Evolutionary conservation across 64 coral and sea anemone genomes (phyloP), one percentile per base, ranked within the genome.

Genomic region (Porites australiensis): DNA sequence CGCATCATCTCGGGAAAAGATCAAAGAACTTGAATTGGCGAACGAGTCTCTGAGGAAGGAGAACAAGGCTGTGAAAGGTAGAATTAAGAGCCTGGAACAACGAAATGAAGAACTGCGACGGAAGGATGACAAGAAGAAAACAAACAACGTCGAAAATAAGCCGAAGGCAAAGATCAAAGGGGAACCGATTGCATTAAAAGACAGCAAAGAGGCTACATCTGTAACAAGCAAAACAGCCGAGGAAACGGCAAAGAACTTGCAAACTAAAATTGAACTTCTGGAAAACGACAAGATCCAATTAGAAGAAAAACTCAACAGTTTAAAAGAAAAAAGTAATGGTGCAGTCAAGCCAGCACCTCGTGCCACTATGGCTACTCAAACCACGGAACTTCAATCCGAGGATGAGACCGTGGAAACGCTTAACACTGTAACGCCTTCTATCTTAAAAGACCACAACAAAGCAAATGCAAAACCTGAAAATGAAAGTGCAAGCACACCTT

Each of bases 21-120:
- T 58, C 78, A 65, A 77, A 87, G 59, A 93, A 81, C 51, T 86
- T 81, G 87, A 95, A 88, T 72, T 86, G n/a, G 93, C 62, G 53
- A 88, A 19, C 15, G 81, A 84, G 3, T 21, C 81, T 51, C 69
- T 93, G 43, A 93, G 49, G 59, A 93, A 93, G 79, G 96, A 98
- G 67, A 48, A 92, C 9, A 86, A 89, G 8, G 72, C 60, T 72
- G 48, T 89, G 0, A 92, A 89, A 23, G 79, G 44, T 3, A 93
- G 76, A 68, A 43, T 70, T 57, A 76, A 86, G 58, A 20, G 60
- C 53, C 18, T 81, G 46, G 89, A 90, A 47, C 58, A 89, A 64
- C 71, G 61, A n/a, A 60, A 90, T 64, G 89, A 87, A 4, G 82
- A 66, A 11, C 55, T 47, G 15, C 27, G 45, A 37, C 49, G 86